Conservation (phyloP, 2,797 vertebrate species). For the Hydrolagus colliei region DNA sequence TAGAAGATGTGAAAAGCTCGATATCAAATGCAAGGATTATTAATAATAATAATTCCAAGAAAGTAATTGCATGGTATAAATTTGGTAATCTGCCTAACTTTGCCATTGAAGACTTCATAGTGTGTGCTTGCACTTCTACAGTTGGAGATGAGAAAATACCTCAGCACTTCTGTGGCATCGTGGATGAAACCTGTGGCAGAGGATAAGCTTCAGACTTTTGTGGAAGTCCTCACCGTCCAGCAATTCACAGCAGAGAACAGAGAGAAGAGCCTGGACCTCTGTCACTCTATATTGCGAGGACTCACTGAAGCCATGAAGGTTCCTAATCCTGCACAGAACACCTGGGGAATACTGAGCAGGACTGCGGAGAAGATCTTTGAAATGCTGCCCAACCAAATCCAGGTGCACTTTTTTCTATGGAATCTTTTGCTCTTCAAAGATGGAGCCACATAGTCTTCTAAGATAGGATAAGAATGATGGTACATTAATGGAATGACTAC, state of each 20-base stretch:
- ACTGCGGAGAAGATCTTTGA: slow-evolving; percentile 70
- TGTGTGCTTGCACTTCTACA: background rate
- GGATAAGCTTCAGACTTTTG: slow-evolving; percentile 75
- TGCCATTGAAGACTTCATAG: background rate
- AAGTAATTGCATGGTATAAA: too few relatives aligned
- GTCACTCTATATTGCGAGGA: slow-evolving; percentile 64
- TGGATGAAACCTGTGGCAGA: slow-evolving; percentile 88
- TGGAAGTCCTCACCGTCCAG: slow-evolving; percentile 67
- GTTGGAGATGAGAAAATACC: slow-evolving; percentile 58
- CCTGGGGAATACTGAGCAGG: slow-evolving; percentile 72
- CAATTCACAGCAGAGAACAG: slow-evolving; percentile 57
- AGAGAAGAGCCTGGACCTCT: slow-evolving; percentile 47
- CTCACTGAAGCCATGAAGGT: slow-evolving; percentile 75
- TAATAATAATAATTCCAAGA: too few relatives aligned
- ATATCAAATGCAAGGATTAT: too few relatives aligned
- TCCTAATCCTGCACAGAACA: slow-evolving; percentile 70
- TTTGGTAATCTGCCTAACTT: background rate
- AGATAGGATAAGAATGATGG: slow-evolving; percentile 39
- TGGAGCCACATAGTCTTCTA: slow-evolving; percentile 37
- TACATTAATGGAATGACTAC: slow-evolving; percentile 36
- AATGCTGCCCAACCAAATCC: slow-evolving; percentile 71
- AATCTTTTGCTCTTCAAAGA: slow-evolving; percentile 40
- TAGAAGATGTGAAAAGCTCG: too few relatives aligned
- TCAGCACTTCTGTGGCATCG: slow-evolving; percentile 59
- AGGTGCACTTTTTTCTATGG: slow-evolving; percentile 57